Evolutionary conservation across 2,797 vertebrate genomes (phyloP), one percentile per base, ranked within the genome.

Genomic region (Lutjanus campechanus): DNA sequence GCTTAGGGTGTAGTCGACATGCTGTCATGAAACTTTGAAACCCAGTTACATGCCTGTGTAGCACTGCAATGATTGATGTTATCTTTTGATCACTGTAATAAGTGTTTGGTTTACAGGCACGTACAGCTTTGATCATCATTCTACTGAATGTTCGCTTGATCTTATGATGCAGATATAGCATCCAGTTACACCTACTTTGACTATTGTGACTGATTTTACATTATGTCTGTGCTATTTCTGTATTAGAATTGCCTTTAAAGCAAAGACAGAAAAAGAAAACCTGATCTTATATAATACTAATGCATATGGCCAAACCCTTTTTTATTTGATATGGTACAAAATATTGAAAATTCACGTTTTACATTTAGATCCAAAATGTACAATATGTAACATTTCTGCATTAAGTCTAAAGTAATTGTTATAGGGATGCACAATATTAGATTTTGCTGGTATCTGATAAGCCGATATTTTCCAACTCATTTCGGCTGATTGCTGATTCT

Each of bases 1-100:
- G 10, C 17, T 12, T 0, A 0, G 64, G 65, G 11, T 8, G 29
- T 0, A 1, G 11, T 69, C 25, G 17, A 8, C 16, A 63, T 25
- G 20, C 44, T 62, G 55, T 25, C 43, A 47, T 36, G 43, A 19
- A 15, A 51, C 11, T 15, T 69, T 47, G 11, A 43, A 7, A 44
- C 13, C 22, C 7, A 54, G 40, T 4, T 8, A 54, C 41, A 54
- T 29, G 12, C 5, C 10, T 49, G 25, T 64, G 49, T 46, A 17
- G 22, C 36, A 10, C 54, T 22, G 36, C 40, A 5, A 13, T 72
- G 68, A 70, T 53, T 81, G 20, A 1, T 56, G 16, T 25, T 29
- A 22, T 25, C 10, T 60, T 75, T 77, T 73, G 20, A 74, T 69
- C 2, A 4, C 7, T n/a, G 12, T 64, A 51, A 46, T 22, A n/a